Conservation (phyloP, 1,140 invertebrate species). For the Apis laboriosa region DNA sequence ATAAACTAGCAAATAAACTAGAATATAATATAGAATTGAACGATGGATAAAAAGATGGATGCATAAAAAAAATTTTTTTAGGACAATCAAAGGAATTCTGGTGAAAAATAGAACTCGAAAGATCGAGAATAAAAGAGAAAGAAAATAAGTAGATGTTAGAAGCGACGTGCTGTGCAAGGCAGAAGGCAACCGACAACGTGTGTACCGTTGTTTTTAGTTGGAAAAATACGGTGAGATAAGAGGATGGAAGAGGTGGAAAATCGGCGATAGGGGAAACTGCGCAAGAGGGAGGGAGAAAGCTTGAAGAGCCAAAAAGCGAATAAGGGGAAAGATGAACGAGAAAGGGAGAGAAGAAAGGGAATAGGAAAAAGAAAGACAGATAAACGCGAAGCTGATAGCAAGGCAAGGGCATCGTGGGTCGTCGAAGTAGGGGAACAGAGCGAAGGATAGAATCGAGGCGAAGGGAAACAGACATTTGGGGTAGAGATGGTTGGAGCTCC, state of each 20-base stretch:
- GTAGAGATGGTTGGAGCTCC: conserved; percentile 66
- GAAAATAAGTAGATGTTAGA: conserved; percentile 21
- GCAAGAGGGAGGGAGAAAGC: conserved; percentile 5
- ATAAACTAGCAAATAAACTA: too few species aligned
- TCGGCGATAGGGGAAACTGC: conserved; percentile 21
- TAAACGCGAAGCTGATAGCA: neutral
- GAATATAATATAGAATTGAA: too few species aligned
- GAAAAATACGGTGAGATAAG: neutral
- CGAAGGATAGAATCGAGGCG: conserved; percentile 13
- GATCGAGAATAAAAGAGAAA: conserved; percentile 32
- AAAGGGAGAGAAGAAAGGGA: conserved; percentile 9
- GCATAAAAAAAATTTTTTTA: too few species aligned
- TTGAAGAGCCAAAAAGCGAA: too few species aligned
- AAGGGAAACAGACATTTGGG: conserved; percentile 29
- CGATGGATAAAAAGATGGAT: too few species aligned
- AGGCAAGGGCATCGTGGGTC: conserved; percentile 25
- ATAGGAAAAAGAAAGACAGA: conserved; percentile 2
- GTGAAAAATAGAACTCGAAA: neutral
- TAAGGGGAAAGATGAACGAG: neutral
- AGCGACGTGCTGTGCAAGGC: conserved; percentile 5
- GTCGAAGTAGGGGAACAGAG: conserved; percentile 25
- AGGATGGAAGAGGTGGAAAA: neutral
- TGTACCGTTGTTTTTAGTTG: conserved; percentile 47
- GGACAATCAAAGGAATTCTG: too few species aligned
- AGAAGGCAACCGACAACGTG: conserved; percentile 46